Percentiles rank a stretch among this genome's conserved stretches.
These are phyloP conservation scores for Aramus guarauna DNA, from an alignment of 2,113 vertebrate genomes.

Conservation along the genomic window DNA sequence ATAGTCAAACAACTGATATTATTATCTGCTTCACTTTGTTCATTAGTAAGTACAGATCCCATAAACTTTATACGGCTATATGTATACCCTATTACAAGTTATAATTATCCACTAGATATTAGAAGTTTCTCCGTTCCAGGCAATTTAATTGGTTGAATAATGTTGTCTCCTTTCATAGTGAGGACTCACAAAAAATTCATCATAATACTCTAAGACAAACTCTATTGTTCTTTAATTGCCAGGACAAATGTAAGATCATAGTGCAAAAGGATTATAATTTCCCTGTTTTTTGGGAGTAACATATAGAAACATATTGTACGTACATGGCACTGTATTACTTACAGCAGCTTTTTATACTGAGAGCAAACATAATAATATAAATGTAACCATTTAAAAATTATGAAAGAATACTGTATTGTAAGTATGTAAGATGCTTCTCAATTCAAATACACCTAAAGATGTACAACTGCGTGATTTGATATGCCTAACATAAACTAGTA, in stretches of 20 bases:
- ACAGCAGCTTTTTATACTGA: not conserved
- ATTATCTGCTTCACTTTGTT: not conserved
- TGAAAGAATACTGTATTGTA: not conserved
- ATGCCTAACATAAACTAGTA: not conserved
- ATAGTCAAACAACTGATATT: not conserved
- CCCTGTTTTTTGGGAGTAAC: not conserved
- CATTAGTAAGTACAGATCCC: not conserved
- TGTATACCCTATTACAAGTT: not conserved
- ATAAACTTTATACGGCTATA: not conserved
- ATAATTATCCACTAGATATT: not conserved
- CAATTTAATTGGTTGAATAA: not conserved
- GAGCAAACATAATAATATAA: not conserved
- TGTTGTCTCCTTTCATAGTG: not conserved
- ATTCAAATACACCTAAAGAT: not conserved
- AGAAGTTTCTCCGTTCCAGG: not conserved
- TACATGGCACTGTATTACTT: not conserved
- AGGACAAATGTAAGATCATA: not conserved
- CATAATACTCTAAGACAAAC: not conserved
- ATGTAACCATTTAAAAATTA: not conserved
- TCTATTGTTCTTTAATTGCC: not conserved
- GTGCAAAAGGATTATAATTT: not conserved
- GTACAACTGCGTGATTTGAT: not conserved
- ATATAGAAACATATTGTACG: not conserved
- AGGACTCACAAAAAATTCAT: not conserved
- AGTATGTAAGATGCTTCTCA: not conserved